phyloP scores from a whole-genome alignment of 1,140 invertebrate species.

The Atta cephalotes region DNA sequence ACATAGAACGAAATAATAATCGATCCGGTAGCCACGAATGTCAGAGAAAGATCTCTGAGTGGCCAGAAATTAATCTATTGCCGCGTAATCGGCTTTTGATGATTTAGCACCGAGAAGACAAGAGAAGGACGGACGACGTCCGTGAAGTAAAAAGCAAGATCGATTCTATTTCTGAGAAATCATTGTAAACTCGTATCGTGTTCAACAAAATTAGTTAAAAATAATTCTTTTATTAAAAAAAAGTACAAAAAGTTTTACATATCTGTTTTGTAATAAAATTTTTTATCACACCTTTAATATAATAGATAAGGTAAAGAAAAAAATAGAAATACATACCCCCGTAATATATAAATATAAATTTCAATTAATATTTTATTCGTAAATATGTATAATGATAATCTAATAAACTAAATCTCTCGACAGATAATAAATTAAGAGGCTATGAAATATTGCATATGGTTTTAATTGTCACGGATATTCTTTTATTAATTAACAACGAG shows the following conservation, averaged over 20 bases:
- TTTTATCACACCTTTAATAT: neutral
- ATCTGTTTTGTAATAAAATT: neutral
- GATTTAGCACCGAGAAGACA: constrained; percentile 78
- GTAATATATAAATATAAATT: constrained; percentile 11
- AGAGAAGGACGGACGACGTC: constrained; percentile 75
- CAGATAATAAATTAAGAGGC: neutral
- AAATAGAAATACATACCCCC: neutral
- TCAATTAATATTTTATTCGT: neutral
- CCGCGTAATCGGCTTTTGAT: constrained; percentile 83
- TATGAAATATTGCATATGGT: neutral
- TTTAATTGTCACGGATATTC: constrained; percentile 71
- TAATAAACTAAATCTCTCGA: neutral
- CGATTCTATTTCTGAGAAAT: constrained; percentile 22
- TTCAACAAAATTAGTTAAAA: constrained; percentile 23
- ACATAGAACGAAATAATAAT: neutral
- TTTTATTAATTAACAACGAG: constrained; percentile 85
- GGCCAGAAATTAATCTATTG: constrained; percentile 84
- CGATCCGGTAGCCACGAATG: constrained; percentile 28
- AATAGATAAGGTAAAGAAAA: neutral
- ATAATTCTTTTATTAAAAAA: constrained; percentile 7
- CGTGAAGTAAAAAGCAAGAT: constrained; percentile 60
- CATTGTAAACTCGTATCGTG: neutral
- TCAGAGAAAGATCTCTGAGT: constrained; percentile 30
- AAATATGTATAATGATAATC: constrained; percentile 6
- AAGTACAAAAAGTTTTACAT: neutral